phyloP scores from a whole-genome alignment of 2,888 invertebrate species.

The Phyllotreta striolata region DNA sequence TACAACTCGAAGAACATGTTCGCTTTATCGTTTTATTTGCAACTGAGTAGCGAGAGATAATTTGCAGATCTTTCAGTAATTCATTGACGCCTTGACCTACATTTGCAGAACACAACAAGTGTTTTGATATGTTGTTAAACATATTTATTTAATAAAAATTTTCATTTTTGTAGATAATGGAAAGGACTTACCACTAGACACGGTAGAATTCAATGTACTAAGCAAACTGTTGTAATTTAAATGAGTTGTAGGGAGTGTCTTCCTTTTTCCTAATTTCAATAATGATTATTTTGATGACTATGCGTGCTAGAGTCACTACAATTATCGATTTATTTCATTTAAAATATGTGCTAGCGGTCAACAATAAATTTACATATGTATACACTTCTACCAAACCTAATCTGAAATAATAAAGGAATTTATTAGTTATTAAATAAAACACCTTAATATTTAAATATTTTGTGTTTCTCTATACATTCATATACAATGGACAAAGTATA shows the following conservation, averaged over 20 bases:
- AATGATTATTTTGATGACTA: slow-evolving; percentile 22
- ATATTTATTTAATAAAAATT: too few relatives aligned
- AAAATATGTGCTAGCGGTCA: background rate
- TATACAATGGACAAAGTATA: slow-evolving; percentile 44
- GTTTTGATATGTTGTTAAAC: too few relatives aligned
- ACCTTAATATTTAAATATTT: slow-evolving; percentile 28
- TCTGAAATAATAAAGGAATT: too few relatives aligned
- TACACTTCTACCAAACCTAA: background rate
- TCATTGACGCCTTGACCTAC: slow-evolving; percentile 23
- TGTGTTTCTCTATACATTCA: slow-evolving; percentile 50
- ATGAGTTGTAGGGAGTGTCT: slow-evolving; percentile 14
- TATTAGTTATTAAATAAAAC: slow-evolving; percentile 5
- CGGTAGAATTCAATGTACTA: background rate
- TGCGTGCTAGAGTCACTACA: slow-evolving; percentile 21
- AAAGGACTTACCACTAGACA: background rate
- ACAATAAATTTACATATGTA: too few relatives aligned
- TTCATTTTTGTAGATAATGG: too few relatives aligned
- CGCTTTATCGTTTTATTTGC: background rate
- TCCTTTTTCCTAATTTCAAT: slow-evolving; percentile 16
- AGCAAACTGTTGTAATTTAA: background rate
- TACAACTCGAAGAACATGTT: slow-evolving; percentile 53
- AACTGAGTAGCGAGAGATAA: background rate
- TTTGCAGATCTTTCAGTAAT: slow-evolving; percentile 12
- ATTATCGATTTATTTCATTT: slow-evolving; percentile 16
- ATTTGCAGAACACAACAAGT: background rate